A percentile compares a stretch with the other conserved stretches of the same genome.
Conservation (phyloP, 2,113 vertebrate species). For the Arizona elegans region DNA sequence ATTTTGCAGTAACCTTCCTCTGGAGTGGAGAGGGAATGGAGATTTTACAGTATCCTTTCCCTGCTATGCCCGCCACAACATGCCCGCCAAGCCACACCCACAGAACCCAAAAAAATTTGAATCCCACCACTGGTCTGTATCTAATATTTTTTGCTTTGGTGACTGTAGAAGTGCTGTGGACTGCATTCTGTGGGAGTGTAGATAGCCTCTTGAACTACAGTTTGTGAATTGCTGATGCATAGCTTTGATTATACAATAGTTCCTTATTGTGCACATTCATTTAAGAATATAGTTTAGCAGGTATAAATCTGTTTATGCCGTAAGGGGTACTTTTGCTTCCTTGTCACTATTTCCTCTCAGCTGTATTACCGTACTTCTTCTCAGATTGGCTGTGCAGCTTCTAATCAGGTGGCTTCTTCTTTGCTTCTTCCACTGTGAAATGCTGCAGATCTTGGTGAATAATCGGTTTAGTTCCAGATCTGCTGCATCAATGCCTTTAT, state of each 20-base stretch:
- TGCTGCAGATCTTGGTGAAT: slow-evolving; percentile 61
- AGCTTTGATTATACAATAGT: slow-evolving; percentile 38
- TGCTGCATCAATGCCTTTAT: slow-evolving; percentile 64
- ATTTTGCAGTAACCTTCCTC: too few relatives aligned
- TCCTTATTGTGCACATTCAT: slow-evolving; percentile 45
- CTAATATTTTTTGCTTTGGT: not conserved
- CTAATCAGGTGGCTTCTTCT: slow-evolving; percentile 53
- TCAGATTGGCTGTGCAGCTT: slow-evolving; percentile 54
- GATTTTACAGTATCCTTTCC: too few relatives aligned
- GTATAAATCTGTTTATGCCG: slow-evolving; percentile 31
- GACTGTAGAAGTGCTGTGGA: not conserved
- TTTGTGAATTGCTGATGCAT: not conserved
- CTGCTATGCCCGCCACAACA: too few relatives aligned
- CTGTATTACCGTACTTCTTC: slow-evolving; percentile 44
- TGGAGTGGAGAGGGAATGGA: too few relatives aligned
- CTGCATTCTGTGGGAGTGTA: not conserved
- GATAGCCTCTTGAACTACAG: not conserved
- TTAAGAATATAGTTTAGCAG: not conserved
- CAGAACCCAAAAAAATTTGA: too few relatives aligned
- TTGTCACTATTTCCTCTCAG: slow-evolving; percentile 55
- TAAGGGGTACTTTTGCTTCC: slow-evolving; percentile 57
- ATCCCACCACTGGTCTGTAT: too few relatives aligned
- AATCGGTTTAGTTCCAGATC: slow-evolving; percentile 73
- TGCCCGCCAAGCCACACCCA: too few relatives aligned
- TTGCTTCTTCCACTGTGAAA: slow-evolving; percentile 54